phyloP scores from a whole-genome alignment of 2,113 vertebrate genomes.

The Dasyurus viverrinus region DNA sequence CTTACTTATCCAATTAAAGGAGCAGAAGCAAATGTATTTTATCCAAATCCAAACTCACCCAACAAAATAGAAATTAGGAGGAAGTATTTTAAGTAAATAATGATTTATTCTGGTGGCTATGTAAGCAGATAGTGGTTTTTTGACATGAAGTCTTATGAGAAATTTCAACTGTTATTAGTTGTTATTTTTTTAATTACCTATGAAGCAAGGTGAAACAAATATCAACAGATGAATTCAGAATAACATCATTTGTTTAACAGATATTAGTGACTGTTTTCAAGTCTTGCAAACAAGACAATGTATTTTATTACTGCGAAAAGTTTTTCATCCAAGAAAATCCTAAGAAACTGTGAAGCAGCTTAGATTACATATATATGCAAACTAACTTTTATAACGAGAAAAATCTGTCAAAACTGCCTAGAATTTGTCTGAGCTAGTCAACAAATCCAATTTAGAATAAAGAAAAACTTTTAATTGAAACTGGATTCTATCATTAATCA shows the following conservation, averaged over 20 bases:
- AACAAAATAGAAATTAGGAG: conserved; percentile 71
- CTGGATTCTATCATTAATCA: not conserved
- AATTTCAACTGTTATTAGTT: conserved; percentile 47
- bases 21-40: conserved; percentile 59
- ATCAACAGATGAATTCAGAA: conserved; percentile 66
- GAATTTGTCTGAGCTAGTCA: conserved; percentile 19
- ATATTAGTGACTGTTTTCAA: conserved; percentile 38
- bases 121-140: conserved; percentile 70
- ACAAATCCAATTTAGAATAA: not conserved
- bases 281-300: conserved; percentile 67
- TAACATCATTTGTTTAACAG: conserved; percentile 72
- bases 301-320: conserved; percentile 55
- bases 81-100: conserved; percentile 72
- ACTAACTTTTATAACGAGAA: conserved; percentile 12
- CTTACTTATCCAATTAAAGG: conserved; percentile 67
- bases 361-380: conserved; percentile 13
- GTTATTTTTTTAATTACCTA: conserved; percentile 19
- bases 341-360: conserved; percentile 25
- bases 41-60: conserved; percentile 75
- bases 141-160: conserved; percentile 75
- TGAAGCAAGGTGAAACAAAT: conserved; percentile 62
- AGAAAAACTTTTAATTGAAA: conserved; percentile 8
- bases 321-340: conserved; percentile 60
- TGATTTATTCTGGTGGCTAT: conserved; percentile 69
- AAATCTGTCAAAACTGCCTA: conserved; percentile 45